phyloP scores from a whole-genome alignment of 2,888 invertebrate species.

The Drosophila kambysellisi region DNA sequence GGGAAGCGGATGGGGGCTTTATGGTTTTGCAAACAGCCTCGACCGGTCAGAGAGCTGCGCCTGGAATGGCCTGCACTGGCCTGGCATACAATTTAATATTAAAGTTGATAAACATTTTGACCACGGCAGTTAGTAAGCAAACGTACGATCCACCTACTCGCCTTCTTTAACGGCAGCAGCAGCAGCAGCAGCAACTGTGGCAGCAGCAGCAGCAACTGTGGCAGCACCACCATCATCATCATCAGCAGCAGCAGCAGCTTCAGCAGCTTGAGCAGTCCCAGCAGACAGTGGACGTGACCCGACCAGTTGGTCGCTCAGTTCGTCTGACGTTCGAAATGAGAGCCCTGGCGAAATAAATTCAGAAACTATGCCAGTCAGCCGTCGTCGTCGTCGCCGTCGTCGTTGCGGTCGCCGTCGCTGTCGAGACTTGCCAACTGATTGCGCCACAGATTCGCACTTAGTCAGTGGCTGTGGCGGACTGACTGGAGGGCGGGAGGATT shows the following conservation, averaged over 20 bases:
- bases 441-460: slow-evolving; percentile 82
- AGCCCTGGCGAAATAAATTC: slow-evolving; percentile 76
- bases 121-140: slow-evolving; percentile 84
- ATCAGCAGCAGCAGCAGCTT: slow-evolving; percentile 45
- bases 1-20: slow-evolving; percentile 46
- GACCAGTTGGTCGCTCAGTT: slow-evolving; percentile 48
- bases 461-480: slow-evolving; percentile 61
- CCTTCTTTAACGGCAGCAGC: slow-evolving; percentile 81
- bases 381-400: background rate
- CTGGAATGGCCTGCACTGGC: slow-evolving; percentile 16
- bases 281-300: slow-evolving; percentile 69
- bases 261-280: slow-evolving; percentile 6
- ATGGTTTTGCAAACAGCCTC: slow-evolving; percentile 46
- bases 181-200: slow-evolving; percentile 56
- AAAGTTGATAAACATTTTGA: slow-evolving; percentile 84
- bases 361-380: slow-evolving; percentile 69
- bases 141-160: slow-evolving; percentile 85
- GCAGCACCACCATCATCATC: slow-evolving; percentile 73
- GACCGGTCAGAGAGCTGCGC: slow-evolving; percentile 51
- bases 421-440: slow-evolving; percentile 75
- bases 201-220: slow-evolving; percentile 65
- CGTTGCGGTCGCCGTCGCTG: slow-evolving; percentile 14
- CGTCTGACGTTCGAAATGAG: slow-evolving; percentile 23
- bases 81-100: slow-evolving; percentile 83
- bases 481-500: slow-evolving; percentile 6